Conservation (phyloP, 2,113 vertebrate species). For the Petaurus breviceps region DNA sequence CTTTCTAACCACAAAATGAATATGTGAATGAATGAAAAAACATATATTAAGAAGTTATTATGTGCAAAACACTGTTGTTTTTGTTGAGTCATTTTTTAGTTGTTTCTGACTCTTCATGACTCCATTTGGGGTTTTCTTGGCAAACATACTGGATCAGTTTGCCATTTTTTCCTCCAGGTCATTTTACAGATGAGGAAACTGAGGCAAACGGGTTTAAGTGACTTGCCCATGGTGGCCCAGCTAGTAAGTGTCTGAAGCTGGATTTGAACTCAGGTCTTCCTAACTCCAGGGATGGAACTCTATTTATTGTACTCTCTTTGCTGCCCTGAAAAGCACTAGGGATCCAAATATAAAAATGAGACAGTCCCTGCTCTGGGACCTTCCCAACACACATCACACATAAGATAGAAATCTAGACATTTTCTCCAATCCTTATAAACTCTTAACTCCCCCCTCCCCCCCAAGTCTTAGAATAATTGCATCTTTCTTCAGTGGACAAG, state of each 20-base stretch:
- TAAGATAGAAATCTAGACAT: neutral
- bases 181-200: neutral
- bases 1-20: neutral
- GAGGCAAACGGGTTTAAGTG: neutral
- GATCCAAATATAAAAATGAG: neutral
- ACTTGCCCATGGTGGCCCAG: neutral
- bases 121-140: neutral
- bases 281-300: no score
- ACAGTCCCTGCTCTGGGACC: neutral
- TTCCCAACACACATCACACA: neutral
- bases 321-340: neutral
- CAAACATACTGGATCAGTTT: neutral
- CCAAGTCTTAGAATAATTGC: neutral
- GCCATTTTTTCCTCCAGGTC: neutral
- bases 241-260: no score
- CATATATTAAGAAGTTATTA: neutral
- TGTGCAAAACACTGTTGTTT: no score
- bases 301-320: no score
- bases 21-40: neutral
- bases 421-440: neutral
- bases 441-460: neutral
- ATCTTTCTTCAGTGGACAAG: neutral
- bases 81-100: neutral
- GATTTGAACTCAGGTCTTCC: no score
- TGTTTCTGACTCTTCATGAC: neutral